A percentile compares a stretch with the other conserved stretches of the same genome.
Evolutionary conservation across 2,888 invertebrate genomes (phyloP).

Genomic region (Allophyes oxyacanthae): DNA sequence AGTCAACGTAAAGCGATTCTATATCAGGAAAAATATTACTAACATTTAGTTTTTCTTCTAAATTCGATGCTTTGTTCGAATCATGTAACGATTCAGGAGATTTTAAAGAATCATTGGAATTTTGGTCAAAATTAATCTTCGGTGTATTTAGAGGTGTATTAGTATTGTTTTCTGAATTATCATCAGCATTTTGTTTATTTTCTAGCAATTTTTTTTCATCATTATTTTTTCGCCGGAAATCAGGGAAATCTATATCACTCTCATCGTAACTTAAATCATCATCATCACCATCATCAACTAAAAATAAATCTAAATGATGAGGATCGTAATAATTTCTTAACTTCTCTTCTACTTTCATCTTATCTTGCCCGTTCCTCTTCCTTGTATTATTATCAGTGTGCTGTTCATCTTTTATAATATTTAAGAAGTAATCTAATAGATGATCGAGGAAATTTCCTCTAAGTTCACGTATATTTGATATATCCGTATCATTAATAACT

Average conservation of each 20-base stretch:
- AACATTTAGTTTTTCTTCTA: not conserved
- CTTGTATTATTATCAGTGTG: conserved; percentile 14
- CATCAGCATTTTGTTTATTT: not conserved
- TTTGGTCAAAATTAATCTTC: not conserved
- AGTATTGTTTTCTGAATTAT: not conserved
- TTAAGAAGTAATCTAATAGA: conserved; percentile 44
- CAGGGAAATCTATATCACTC: not conserved
- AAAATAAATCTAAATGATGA: conserved; percentile 21
- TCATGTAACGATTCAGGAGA: not conserved
- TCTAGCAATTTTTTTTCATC: not conserved
- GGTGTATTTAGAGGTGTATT: not conserved
- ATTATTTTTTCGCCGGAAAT: conserved; percentile 1
- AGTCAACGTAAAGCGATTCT: not conserved
- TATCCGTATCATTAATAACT: not conserved
- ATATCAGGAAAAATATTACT: not conserved
- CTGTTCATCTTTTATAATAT: conserved; percentile 44
- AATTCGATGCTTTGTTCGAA: not conserved
- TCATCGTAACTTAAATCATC: conserved; percentile 12
- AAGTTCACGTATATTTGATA: conserved; percentile 35
- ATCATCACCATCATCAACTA: conserved; percentile 5
- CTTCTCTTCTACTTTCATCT: conserved; percentile 40
- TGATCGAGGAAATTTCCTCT: conserved; percentile 44
- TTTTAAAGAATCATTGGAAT: no score
- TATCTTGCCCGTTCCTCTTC: conserved; percentile 31
- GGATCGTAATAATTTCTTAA: conserved; percentile 46